Evolutionary conservation across 2,113 vertebrate species (phyloP).

Genomic region (Gorilla gorilla): DNA sequence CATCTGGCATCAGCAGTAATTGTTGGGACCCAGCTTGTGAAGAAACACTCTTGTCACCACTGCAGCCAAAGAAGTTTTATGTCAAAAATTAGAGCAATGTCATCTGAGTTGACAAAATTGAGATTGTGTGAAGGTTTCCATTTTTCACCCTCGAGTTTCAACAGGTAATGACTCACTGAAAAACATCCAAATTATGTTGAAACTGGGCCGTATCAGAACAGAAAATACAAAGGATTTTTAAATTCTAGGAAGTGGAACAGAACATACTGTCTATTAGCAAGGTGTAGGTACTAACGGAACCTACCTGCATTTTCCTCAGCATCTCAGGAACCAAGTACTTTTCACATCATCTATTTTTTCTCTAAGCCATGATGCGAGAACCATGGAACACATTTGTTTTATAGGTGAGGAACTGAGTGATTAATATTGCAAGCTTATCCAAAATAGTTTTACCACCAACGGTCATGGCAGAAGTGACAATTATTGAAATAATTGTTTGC

Average conservation of each 20-base stretch:
- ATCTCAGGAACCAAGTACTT: background rate
- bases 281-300: accelerated
- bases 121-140: conserved; percentile 49
- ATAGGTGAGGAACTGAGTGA: background rate
- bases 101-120: background rate
- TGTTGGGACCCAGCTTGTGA: conserved; percentile 66
- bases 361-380: background rate
- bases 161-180: conserved; percentile 16
- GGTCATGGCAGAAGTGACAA: background rate
- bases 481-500: background rate
- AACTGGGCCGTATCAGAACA: conserved; percentile 53
- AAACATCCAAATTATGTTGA: conserved; percentile 54
- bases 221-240: conserved; percentile 43
- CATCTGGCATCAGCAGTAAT: conserved; percentile 48
- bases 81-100: conserved; percentile 32
- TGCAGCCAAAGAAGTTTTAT: conserved; percentile 58
- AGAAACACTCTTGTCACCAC: conserved; percentile 71
- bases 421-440: background rate
- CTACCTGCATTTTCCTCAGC: background rate
- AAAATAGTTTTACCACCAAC: background rate
- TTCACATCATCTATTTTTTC: background rate
- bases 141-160: conserved; percentile 61
- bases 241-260: background rate
- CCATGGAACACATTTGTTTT: background rate
- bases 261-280: background rate